Conservation (phyloP, 2,888 invertebrate genomes). For the Uloborus plumipes region DNA sequence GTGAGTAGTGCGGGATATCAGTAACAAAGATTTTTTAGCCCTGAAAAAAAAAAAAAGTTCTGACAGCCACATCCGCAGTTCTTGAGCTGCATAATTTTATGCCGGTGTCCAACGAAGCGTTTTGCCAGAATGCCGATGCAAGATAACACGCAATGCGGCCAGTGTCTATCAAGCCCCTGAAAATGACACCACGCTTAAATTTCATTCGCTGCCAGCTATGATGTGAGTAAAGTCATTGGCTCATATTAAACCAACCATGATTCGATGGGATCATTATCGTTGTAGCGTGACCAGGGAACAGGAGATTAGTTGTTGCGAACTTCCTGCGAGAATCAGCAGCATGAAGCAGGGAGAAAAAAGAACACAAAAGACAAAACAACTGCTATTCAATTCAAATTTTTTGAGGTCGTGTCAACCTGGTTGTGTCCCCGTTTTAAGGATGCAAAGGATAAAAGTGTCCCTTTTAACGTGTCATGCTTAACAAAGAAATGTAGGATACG, state of each 20-base stretch:
- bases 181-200: conserved; percentile 62
- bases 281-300: conserved; percentile 45
- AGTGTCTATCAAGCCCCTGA: conserved; percentile 34
- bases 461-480: not conserved
- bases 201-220: conserved; percentile 51
- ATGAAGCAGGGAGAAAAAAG: conserved; percentile 6
- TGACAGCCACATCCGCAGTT: too few species aligned
- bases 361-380: conserved; percentile 19
- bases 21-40: too few species aligned
- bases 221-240: conserved; percentile 56
- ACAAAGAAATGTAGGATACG: too few species aligned
- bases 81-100: conserved; percentile 15
- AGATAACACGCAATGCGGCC: conserved; percentile 27
- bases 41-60: too few species aligned
- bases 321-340: conserved; percentile 53
- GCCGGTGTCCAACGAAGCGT: conserved; percentile 35
- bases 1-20: too few species aligned
- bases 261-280: conserved; percentile 55
- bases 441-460: conserved; percentile 16
- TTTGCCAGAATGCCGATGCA: conserved; percentile 1
- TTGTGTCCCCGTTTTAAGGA: conserved; percentile 27
- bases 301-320: conserved; percentile 56
- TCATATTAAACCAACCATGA: conserved; percentile 46
- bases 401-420: conserved; percentile 39
- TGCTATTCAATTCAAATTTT: conserved; percentile 39